Percentiles rank a stretch among this genome's conserved stretches.
Conservation (phyloP, 2,888 invertebrate genomes). For the Idaea aversata region DNA sequence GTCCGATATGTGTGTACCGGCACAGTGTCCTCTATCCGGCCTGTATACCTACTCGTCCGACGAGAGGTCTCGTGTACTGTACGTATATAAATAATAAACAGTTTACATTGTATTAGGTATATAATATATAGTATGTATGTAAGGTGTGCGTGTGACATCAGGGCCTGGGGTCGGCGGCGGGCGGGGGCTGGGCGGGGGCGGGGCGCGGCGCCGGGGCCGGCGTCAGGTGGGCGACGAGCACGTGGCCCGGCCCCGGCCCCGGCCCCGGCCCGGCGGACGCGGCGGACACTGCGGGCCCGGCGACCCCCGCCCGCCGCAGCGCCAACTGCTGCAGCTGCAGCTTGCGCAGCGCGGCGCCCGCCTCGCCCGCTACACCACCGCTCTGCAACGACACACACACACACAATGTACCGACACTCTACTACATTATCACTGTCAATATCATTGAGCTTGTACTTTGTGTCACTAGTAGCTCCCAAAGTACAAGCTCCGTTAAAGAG, state of each 20-base stretch:
- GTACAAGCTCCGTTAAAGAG: too few species aligned
- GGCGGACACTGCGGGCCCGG: conserved; percentile 29
- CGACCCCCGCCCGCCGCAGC: conserved; percentile 42
- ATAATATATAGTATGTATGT: too few species aligned
- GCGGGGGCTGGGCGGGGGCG: conserved; percentile 40
- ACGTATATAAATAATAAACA: too few species aligned
- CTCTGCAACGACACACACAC: conserved; percentile 4
- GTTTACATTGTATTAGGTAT: too few species aligned
- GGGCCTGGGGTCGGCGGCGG: not conserved
- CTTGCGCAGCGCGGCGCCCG: conserved; percentile 49
- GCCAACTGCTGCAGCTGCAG: conserved; percentile 53
- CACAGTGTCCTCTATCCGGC: too few species aligned
- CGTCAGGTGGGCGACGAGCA: conserved; percentile 57
- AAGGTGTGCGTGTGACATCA: not conserved
- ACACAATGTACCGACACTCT: too few species aligned
- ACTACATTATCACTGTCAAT: too few species aligned
- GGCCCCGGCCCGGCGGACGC: conserved; percentile 22
- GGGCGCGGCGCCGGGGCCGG: conserved; percentile 53
- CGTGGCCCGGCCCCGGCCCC: conserved; percentile 38
- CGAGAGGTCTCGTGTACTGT: too few species aligned
- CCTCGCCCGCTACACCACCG: conserved; percentile 77
- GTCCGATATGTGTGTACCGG: too few species aligned
- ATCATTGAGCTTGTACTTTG: too few species aligned
- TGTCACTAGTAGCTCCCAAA: too few species aligned
- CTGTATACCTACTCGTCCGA: too few species aligned